Conservation (phyloP, 2,888 invertebrate species). For the Tipula vernalis region DNA sequence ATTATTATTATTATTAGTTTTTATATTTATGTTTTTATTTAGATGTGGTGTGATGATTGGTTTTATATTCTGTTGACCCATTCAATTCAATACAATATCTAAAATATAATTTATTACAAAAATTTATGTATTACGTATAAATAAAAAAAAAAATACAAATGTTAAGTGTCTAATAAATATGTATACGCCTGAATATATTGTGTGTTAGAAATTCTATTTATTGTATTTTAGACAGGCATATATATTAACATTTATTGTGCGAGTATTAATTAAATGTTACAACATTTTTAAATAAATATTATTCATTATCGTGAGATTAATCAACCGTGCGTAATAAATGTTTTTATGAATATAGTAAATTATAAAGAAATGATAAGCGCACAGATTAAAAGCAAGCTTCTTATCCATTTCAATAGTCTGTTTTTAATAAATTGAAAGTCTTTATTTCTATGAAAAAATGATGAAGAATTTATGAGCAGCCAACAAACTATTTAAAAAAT, state of each 20-base stretch:
- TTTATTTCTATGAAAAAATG: too few species aligned
- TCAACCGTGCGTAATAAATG: not conserved
- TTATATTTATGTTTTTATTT: not conserved
- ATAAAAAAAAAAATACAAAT: not conserved
- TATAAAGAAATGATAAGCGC: not conserved
- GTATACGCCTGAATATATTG: not conserved
- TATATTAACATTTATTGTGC: too few species aligned
- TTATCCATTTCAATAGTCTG: too few species aligned
- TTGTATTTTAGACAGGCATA: too few species aligned
- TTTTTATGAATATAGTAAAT: not conserved
- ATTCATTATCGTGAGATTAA: not conserved
- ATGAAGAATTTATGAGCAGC: too few species aligned
- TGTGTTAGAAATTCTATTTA: not conserved
- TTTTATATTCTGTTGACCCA: conserved; percentile 4
- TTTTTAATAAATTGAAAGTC: too few species aligned
- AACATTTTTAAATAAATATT: too few species aligned
- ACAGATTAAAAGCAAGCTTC: not conserved
- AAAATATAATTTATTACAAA: not conserved
- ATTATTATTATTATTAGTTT: not conserved
- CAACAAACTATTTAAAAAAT: too few species aligned
- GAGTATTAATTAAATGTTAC: too few species aligned
- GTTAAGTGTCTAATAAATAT: not conserved
- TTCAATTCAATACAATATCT: not conserved
- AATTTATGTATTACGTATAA: not conserved
- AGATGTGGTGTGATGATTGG: conserved; percentile 4